phyloP scores from a whole-genome alignment of 2,888 invertebrate genomes.

The Macrosoma leucophasiata region DNA sequence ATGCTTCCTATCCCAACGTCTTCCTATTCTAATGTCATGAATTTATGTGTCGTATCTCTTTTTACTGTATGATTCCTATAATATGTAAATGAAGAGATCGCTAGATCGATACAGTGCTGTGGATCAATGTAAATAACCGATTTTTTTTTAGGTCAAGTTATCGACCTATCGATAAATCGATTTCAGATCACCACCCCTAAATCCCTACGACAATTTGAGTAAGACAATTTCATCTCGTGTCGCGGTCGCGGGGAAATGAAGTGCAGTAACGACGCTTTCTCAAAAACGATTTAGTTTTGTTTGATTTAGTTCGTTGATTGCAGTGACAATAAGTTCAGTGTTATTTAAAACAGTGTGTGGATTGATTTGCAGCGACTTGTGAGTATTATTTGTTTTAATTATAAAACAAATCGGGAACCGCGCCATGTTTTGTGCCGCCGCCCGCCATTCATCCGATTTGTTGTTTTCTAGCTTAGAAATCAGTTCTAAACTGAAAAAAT shows the following conservation, averaged over 20 bases:
- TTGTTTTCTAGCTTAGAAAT: conserved; percentile 33
- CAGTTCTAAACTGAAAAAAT: conserved; percentile 19
- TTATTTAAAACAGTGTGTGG: conserved; percentile 33
- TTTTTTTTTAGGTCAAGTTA: too few species aligned
- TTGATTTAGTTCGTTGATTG: conserved; percentile 32
- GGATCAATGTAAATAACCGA: too few species aligned
- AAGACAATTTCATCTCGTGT: too few species aligned
- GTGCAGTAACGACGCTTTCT: conserved; percentile 45
- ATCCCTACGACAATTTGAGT: too few species aligned
- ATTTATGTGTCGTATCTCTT: too few species aligned
- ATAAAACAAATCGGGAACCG: conserved; percentile 28
- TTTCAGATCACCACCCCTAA: too few species aligned
- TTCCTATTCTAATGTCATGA: too few species aligned
- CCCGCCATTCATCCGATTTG: conserved; percentile 57
- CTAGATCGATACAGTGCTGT: too few species aligned
- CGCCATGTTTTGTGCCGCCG: conserved; percentile 64
- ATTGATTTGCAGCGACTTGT: conserved; percentile 36
- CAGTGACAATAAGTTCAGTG: conserved; percentile 38
- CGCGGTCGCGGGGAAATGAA: conserved; percentile 35
- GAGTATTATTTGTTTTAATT: conserved; percentile 35
- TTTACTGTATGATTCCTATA: too few species aligned
- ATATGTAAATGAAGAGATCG: too few species aligned
- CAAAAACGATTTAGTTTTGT: conserved; percentile 36
- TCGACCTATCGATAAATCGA: too few species aligned
- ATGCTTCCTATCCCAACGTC: too few species aligned